A percentile compares a stretch with the other conserved stretches of the same genome.
Evolutionary conservation across 2,888 invertebrate species (phyloP).

Genomic region (Tachina fera): DNA sequence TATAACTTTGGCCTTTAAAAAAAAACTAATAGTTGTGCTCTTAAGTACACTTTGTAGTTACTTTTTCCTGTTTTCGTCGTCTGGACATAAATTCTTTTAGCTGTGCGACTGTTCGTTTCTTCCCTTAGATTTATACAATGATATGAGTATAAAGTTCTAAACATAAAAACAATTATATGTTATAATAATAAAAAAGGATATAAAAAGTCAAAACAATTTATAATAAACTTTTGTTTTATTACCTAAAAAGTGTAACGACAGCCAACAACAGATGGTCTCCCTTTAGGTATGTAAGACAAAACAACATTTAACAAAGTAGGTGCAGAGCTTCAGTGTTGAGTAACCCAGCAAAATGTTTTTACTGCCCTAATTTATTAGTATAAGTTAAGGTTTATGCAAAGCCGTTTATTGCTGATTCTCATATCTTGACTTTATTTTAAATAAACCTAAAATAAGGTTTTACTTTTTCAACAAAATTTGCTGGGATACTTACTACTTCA

Average conservation of each 20-base stretch:
- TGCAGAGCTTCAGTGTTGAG: slow-evolving; percentile 4
- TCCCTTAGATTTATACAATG: background rate
- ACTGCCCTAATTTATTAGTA: background rate
- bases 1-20: slow-evolving; percentile 1
- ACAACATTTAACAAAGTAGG: slow-evolving; percentile 8
- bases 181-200: slow-evolving; percentile 64
- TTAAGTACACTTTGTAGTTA: slow-evolving; percentile 5
- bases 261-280: slow-evolving; percentile 55
- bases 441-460: too few relatives aligned
- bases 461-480: background rate
- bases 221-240: slow-evolving; percentile 69
- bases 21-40: slow-evolving; percentile 5
- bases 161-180: slow-evolving; percentile 69
- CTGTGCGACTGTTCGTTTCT: background rate
- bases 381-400: background rate
- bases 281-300: slow-evolving; percentile 29
- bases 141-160: background rate
- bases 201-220: slow-evolving; percentile 70
- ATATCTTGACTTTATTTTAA: too few relatives aligned
- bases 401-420: too few relatives aligned
- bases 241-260: slow-evolving; percentile 45
- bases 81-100: background rate
- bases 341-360: slow-evolving; percentile 5
- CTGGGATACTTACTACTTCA: background rate
- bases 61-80: background rate